Percentiles rank a stretch among this genome's conserved stretches.
Evolutionary conservation across 2,113 vertebrate species (phyloP).

Genomic region (Hemibagrus wyckioides): DNA sequence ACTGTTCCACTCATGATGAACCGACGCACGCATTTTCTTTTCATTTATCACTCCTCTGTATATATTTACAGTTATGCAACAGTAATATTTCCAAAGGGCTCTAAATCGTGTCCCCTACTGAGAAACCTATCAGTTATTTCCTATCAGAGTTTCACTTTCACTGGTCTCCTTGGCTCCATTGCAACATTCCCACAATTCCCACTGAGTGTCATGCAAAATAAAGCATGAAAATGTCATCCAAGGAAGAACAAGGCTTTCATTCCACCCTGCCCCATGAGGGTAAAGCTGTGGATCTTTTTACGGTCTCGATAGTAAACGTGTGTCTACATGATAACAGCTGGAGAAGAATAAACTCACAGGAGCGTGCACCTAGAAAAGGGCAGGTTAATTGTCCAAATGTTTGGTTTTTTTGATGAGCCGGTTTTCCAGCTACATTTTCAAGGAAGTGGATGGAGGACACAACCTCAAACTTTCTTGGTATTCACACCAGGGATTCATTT

Average conservation of each 20-base stretch:
- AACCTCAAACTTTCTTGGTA: slow-evolving; percentile 25
- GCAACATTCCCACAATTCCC: slow-evolving; percentile 22
- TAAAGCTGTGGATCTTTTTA: not conserved
- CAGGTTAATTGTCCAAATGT: slow-evolving; percentile 64
- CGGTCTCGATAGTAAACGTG: slow-evolving; percentile 4
- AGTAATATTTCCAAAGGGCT: not conserved
- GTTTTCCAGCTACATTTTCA: slow-evolving; percentile 57
- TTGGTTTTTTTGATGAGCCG: slow-evolving; percentile 65
- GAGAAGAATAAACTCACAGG: slow-evolving; percentile 58
- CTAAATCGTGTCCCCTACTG: slow-evolving; percentile 11
- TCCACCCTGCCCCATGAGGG: slow-evolving; percentile 23
- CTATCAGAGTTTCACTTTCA: not conserved
- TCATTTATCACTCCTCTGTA: not conserved
- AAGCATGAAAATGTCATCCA: slow-evolving; percentile 36
- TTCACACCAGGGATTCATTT: not conserved
- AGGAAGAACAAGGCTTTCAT: slow-evolving; percentile 14
- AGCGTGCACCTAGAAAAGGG: slow-evolving; percentile 49
- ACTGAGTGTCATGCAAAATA: slow-evolving; percentile 4
- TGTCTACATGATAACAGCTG: slow-evolving; percentile 51
- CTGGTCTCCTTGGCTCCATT: not conserved
- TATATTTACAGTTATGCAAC: not conserved
- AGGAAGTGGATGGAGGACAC: slow-evolving; percentile 46
- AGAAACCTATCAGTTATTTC: slow-evolving; percentile 27
- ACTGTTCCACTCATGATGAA: not conserved
- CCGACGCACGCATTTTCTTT: not conserved